Base-by-base conservation (phyloP, 2,888 invertebrate genomes). In the Cremastobaeus sp. region DNA sequence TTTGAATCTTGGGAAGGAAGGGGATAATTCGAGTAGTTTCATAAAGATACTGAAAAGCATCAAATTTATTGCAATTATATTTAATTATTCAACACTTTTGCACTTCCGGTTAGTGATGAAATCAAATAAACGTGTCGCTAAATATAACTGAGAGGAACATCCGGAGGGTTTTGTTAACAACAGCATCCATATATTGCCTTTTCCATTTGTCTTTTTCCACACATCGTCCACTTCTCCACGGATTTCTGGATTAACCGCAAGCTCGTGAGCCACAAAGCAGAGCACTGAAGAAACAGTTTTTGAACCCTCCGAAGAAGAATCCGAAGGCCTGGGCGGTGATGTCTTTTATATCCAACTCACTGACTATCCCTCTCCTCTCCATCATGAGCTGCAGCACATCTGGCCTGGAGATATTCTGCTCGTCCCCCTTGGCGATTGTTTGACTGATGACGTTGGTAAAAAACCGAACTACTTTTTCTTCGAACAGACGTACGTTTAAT, bases 301-400 rank as follows among this genome's bases (percentile, higher is more conserved):
- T 84, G 45, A 84, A 84, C 0, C 84, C 84, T 25, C 78, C 84
- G 18, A 85, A 77, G 68, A 77, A 77, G 43, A 79, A 79, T 2
- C 72, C 28, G 17, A 79, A 75, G 1, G 65, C 74, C n/a, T 78
- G 71, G 0, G 89, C 89, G 0, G 88, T 80, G 18, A 90, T 83
- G 5, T 90, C 89, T 0, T 84, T 81, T 12, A 80, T 64, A 21
- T 71, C 77, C n/a, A 81, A n/a, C 0, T 60, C 64, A 3, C 59
- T 72, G 3, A 65, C 54, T 9, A 76, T 77, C 0, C 74, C 81
- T 2, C 81, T 77, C 0, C 84, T 83, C 52, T 91, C 90, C 88
- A 91, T 88, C 59, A 91, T 82, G 12, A 91, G 77, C 59, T 91
- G 90, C 9, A 91, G 88, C 90, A 91, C 90, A 74, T 92, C 91